Evolutionary conservation across 1,140 invertebrate species (phyloP).

Genomic region (Homalodisca vitripennis): DNA sequence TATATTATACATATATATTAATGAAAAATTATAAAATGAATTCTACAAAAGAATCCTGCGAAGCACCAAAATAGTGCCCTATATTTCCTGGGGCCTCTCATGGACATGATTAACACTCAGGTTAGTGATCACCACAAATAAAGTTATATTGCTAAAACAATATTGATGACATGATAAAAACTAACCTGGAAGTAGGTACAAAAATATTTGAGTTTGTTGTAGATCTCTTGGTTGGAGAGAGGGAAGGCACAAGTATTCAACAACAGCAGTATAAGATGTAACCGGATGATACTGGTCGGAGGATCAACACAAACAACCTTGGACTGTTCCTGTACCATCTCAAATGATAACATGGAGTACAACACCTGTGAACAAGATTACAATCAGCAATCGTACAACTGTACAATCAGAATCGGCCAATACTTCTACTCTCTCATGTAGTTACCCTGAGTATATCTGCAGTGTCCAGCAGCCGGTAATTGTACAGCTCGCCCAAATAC

Average conservation of each 20-base stretch:
- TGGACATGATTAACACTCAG: too few species aligned
- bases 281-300: slow-evolving; percentile 86
- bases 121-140: too few species aligned
- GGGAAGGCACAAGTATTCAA: slow-evolving; percentile 92
- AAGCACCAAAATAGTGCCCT: too few species aligned
- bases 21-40: too few species aligned
- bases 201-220: slow-evolving; percentile 92
- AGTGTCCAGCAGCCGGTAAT: slow-evolving; percentile 93
- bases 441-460: slow-evolving; percentile 82
- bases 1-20: too few species aligned
- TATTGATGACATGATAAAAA: too few species aligned
- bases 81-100: too few species aligned
- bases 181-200: slow-evolving; percentile 86
- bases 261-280: slow-evolving; percentile 82
- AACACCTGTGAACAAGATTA: slow-evolving; percentile 58
- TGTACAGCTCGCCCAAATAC: slow-evolving; percentile 94
- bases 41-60: too few species aligned
- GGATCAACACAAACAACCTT: slow-evolving; percentile 73
- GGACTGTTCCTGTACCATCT: slow-evolving; percentile 69
- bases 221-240: slow-evolving; percentile 87
- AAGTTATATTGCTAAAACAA: too few species aligned
- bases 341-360: slow-evolving; percentile 93
- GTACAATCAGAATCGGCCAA: not conserved
- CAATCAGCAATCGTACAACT: not conserved
- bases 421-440: not conserved